These are phyloP conservation scores for Hyles vespertilio DNA, from an alignment of 1,140 invertebrate species.

Conservation along the genomic window DNA sequence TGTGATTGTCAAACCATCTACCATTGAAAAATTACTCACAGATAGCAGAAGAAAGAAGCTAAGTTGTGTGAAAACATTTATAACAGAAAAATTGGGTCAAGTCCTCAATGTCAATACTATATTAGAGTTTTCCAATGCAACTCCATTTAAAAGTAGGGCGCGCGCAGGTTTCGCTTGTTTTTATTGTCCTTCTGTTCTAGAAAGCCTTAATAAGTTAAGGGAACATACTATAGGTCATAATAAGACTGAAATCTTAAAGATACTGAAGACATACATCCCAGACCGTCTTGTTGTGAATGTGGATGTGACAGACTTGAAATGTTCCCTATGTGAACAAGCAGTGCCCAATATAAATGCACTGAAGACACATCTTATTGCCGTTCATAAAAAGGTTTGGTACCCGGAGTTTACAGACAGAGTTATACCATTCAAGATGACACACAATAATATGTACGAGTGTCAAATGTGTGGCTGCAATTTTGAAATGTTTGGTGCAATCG, in stretches of 20 bases:
- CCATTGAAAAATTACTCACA: conserved; percentile 37
- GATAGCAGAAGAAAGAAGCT: conserved; percentile 18
- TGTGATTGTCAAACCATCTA: conserved; percentile 37
- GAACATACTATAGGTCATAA: conserved; percentile 40
- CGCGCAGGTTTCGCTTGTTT: conserved; percentile 53
- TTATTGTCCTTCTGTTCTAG: conserved; percentile 52
- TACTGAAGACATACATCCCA: conserved; percentile 38
- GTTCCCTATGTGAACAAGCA: conserved; percentile 33
- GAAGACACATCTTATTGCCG: conserved; percentile 46
- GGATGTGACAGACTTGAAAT: conserved; percentile 50
- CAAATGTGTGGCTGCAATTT: conserved; percentile 55
- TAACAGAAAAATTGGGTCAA: conserved; percentile 52
- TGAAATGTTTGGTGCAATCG: conserved; percentile 62
- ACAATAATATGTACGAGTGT: conserved; percentile 40
- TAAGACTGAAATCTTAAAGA: conserved; percentile 39
- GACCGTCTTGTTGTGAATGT: conserved; percentile 57
- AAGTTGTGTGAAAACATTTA: conserved; percentile 19
- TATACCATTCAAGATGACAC: conserved; percentile 53
- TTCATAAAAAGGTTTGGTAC: conserved; percentile 48
- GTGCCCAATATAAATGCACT: conserved; percentile 46
- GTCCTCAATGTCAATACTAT: conserved; percentile 42
- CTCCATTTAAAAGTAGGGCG: conserved; percentile 52
- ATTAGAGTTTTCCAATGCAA: conserved; percentile 47
- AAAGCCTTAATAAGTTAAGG: conserved; percentile 38
- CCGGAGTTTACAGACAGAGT: conserved; percentile 46